These are phyloP conservation scores for Percopsis transmontana DNA, from an alignment of 2,113 vertebrate genomes.

Conservation along the genomic window DNA sequence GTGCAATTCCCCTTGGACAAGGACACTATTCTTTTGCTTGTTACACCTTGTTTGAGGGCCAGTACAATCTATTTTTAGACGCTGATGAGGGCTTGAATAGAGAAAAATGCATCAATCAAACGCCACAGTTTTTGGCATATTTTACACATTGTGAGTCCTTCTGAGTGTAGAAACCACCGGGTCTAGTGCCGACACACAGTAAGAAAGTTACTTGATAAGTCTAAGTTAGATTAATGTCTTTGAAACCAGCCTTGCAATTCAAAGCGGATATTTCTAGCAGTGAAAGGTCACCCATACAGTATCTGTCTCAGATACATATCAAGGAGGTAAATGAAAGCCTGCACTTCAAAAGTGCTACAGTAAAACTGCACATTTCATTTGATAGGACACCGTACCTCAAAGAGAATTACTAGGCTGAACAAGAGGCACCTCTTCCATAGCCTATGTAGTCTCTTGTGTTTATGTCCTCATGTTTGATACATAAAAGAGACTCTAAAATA, in stretches of 20 bases:
- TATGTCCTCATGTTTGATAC: constrained; percentile 54
- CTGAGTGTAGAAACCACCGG: not conserved
- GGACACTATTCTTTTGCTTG: constrained; percentile 10
- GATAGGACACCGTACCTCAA: constrained; percentile 43
- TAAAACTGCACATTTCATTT: constrained; percentile 16
- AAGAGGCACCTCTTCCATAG: constrained; percentile 25
- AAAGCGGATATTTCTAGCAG: constrained; percentile 29
- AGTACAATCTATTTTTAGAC: not conserved
- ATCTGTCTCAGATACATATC: constrained; percentile 37
- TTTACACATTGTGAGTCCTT: not conserved
- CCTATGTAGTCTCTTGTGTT: constrained; percentile 31
- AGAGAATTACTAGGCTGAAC: constrained; percentile 39
- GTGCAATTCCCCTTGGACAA: constrained; percentile 8
- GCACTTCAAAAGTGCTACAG: constrained; percentile 42
- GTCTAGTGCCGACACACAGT: constrained; percentile 20
- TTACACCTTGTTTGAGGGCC: not conserved
- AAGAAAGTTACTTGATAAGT: constrained; percentile 31
- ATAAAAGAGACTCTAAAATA: constrained; percentile 46
- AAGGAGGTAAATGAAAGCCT: constrained; percentile 40
- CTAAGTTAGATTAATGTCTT: constrained; percentile 37
- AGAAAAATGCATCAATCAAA: too few species aligned
- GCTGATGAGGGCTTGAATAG: too few species aligned
- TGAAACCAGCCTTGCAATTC: constrained; percentile 33
- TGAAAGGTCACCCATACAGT: constrained; percentile 42
- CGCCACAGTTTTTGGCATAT: too few species aligned